Percentiles rank a stretch among this genome's conserved stretches.
These are phyloP conservation scores for Tautogolabrus adspersus DNA, from an alignment of 2,113 vertebrate species.

Conservation along the genomic window DNA sequence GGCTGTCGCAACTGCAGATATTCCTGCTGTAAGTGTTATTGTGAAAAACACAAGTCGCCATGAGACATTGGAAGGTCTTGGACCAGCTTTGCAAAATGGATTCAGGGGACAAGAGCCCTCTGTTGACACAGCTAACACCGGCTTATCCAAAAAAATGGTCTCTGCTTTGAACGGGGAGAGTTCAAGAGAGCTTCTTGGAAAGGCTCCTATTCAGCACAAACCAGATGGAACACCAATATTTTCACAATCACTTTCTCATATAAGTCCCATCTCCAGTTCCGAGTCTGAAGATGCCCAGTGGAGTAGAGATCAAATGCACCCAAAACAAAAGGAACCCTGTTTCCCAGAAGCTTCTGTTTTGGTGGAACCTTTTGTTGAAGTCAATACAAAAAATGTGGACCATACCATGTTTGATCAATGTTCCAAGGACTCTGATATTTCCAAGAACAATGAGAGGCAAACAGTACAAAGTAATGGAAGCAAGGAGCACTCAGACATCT, in stretches of 20 bases:
- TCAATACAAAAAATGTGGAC: slow-evolving; percentile 83
- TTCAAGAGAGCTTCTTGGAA: slow-evolving; percentile 83
- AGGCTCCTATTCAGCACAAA: slow-evolving; percentile 83
- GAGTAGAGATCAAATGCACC: slow-evolving; percentile 79
- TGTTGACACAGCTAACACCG: slow-evolving; percentile 71
- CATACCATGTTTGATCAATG: slow-evolving; percentile 88
- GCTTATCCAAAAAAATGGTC: slow-evolving; percentile 88
- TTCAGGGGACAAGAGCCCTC: slow-evolving; percentile 85
- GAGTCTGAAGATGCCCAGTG: slow-evolving; percentile 87
- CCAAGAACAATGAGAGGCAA: slow-evolving; percentile 56
- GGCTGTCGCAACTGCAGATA: slow-evolving; percentile 82
- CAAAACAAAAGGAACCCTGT: slow-evolving; percentile 85
- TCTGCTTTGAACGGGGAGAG: slow-evolving; percentile 90
- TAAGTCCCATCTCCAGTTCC: slow-evolving; percentile 93
- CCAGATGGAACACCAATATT: slow-evolving; percentile 86
- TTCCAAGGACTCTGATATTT: slow-evolving; percentile 84
- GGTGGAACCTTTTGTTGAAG: slow-evolving; percentile 81
- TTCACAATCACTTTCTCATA: slow-evolving; percentile 89
- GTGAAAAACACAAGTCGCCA: slow-evolving; percentile 96
- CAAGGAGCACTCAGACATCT: slow-evolving; percentile 59
- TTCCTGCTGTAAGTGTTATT: slow-evolving; percentile 93
- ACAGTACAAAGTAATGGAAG: slow-evolving; percentile 66
- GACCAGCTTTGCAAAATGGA: slow-evolving; percentile 88
- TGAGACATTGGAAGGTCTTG: slow-evolving; percentile 86
- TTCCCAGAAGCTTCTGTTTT: slow-evolving; percentile 85